Evolutionary conservation across 2,797 vertebrate species (phyloP).

Genomic region (Taenioides sp.): DNA sequence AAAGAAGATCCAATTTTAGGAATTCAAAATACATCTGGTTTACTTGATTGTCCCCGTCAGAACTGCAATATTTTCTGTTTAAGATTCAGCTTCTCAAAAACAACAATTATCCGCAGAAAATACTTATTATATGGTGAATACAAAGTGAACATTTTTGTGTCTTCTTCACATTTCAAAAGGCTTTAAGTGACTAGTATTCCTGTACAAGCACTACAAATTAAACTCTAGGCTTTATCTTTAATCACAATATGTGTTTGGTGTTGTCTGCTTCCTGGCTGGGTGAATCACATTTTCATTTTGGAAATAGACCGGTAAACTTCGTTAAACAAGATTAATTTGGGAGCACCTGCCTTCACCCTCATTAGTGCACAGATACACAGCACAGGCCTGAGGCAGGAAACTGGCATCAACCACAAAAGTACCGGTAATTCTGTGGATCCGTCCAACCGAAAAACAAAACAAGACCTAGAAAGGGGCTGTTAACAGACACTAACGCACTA

Average conservation of each 20-base stretch:
- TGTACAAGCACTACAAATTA: neutral
- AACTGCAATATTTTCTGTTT: neutral
- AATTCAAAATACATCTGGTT: neutral
- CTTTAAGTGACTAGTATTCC: neutral
- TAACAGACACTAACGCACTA: neutral
- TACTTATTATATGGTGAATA: neutral
- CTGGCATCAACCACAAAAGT: conserved; percentile 21
- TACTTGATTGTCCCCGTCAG: neutral
- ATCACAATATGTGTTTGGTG: neutral
- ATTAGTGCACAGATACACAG: conserved; percentile 26
- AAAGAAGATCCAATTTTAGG: neutral
- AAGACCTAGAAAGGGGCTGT: conserved; percentile 4
- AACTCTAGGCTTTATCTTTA: neutral
- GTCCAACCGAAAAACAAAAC: conserved; percentile 9
- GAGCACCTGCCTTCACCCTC: conserved; percentile 38
- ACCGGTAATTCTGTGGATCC: conserved; percentile 16
- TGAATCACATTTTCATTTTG: conserved; percentile 17
- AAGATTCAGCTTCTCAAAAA: neutral
- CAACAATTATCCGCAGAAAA: neutral
- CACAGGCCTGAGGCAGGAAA: conserved; percentile 21
- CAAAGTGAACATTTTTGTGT: too few species aligned
- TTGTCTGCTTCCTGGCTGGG: conserved; percentile 14
- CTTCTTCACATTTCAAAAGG: neutral
- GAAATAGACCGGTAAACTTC: conserved; percentile 11
- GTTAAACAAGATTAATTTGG: conserved; percentile 34